Percentiles rank a stretch among this genome's conserved stretches.
phyloP scores from a whole-genome alignment of 2,888 invertebrate genomes.

The Tinea pellionella region DNA sequence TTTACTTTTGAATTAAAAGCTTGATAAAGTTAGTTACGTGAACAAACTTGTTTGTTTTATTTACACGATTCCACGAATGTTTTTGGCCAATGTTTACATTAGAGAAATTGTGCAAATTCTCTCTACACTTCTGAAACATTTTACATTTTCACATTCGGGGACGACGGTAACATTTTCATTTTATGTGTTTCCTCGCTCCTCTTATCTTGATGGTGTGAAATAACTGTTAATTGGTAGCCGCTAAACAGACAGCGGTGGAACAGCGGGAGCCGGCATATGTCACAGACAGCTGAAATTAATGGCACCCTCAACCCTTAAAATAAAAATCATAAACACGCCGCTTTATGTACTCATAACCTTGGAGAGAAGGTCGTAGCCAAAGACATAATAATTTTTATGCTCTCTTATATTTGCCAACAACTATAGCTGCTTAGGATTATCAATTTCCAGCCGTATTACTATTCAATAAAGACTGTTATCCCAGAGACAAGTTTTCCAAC shows the following conservation, averaged over 20 bases:
- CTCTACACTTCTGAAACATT: neutral
- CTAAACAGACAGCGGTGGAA: neutral
- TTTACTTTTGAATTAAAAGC: neutral
- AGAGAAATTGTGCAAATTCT: neutral
- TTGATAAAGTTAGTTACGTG: neutral
- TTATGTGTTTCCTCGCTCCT: neutral
- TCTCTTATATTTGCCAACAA: too few species aligned
- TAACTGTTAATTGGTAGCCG: neutral
- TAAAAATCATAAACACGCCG: conserved; percentile 6
- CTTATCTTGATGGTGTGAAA: neutral
- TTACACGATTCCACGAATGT: neutral
- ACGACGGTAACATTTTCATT: neutral
- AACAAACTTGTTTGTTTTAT: neutral
- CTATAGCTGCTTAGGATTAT: too few species aligned
- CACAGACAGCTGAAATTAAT: conserved; percentile 8
- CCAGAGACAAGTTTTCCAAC: too few species aligned
- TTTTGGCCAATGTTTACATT: neutral
- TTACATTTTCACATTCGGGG: neutral
- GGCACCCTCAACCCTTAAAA: neutral
- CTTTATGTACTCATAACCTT: neutral
- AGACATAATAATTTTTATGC: neutral
- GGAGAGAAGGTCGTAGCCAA: too few species aligned
- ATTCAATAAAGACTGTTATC: too few species aligned
- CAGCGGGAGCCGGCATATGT: neutral
- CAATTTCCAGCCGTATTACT: too few species aligned